Evolutionary conservation across 2,113 vertebrate species (phyloP), one percentile per base, ranked within the genome.

Genomic region (Anhinga anhinga): DNA sequence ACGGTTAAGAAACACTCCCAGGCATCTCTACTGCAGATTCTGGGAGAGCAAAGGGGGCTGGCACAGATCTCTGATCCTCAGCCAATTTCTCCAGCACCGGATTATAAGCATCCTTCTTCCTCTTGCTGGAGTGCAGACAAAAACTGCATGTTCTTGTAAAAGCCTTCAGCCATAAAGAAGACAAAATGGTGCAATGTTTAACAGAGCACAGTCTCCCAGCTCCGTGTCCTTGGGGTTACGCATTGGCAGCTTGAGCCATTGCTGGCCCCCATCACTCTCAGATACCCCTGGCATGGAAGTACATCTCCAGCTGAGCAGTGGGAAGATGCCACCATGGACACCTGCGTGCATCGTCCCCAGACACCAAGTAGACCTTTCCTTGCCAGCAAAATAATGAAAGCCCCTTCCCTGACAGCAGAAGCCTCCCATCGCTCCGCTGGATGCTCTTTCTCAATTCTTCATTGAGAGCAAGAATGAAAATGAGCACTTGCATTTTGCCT

Each of bases 71-170:
- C 91, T 97, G 96, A 93, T 63, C 65, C 83, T 55, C 83, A 95
- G 95, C 96, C 95, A 97, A 96, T 55, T 95, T 93, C 77, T 94
- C 91, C 83, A 95, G 84, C 65, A 69, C 95, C 73, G 30, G 91
- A 93, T 96, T 94, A 91, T 73, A 91, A 91, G 94, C 95, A 96
- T 95, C 91, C 89, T 93, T 96, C 96, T 94, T 97, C 93, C 94
- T 94, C 81, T 89, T 84, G 83, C 93, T 97, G 95, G 93, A 97
- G 95, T 5, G 29, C 84, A 91, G 94, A 96, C 95, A 97, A 84
- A 96, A 95, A 91, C 96, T 70, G 77, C 69, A 9, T 96, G 96
- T 96, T 97, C 95, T 63, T 90, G 82, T 91, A 79, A 89, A 91
- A 96, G 73, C 81, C 91, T 94, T 73, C 93, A 95, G 83, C 83